A percentile compares a stretch with the other conserved stretches of the same genome.
Evolutionary conservation across 2,888 invertebrate genomes (phyloP).

Genomic region (Melanotus villosus): DNA sequence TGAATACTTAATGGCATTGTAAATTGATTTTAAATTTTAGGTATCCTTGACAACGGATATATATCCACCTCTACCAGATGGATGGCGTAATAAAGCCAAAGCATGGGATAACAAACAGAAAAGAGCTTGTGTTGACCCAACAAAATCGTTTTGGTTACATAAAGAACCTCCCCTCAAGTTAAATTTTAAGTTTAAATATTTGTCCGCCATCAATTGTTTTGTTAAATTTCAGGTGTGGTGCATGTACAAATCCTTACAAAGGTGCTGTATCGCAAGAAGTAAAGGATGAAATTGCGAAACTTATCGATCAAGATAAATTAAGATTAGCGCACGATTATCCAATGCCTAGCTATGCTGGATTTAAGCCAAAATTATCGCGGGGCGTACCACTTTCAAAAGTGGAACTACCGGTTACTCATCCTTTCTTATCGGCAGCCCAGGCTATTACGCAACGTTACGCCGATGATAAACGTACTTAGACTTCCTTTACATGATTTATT

Average conservation of each 20-base stretch:
- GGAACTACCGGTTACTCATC: constrained; percentile 60
- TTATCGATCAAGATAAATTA: constrained; percentile 61
- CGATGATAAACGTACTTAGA: constrained; percentile 15
- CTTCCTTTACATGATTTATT: not conserved
- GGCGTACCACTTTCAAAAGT: constrained; percentile 60
- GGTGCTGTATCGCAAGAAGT: constrained; percentile 58
- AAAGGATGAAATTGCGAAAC: constrained; percentile 58
- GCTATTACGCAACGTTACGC: constrained; percentile 57
- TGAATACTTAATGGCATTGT: not conserved
- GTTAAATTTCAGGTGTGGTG: constrained; percentile 55
- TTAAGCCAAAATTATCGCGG: constrained; percentile 58
- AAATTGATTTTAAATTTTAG: constrained; percentile 2
- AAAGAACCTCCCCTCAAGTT: constrained; percentile 59
- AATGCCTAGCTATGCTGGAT: constrained; percentile 63
- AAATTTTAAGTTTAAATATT: not conserved
- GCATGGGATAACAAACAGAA: constrained; percentile 64
- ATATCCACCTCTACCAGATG: constrained; percentile 54
- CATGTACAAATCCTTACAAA: constrained; percentile 59
- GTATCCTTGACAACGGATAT: constrained; percentile 32
- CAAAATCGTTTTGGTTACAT: constrained; percentile 61
- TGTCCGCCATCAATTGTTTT: not conserved
- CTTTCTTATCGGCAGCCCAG: constrained; percentile 60
- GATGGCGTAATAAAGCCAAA: constrained; percentile 55
- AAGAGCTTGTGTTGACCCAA: constrained; percentile 61
- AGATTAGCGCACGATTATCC: constrained; percentile 63